Evolutionary conservation across 2,888 invertebrate species (phyloP).

Genomic region (Drosophila subsilvestris): DNA sequence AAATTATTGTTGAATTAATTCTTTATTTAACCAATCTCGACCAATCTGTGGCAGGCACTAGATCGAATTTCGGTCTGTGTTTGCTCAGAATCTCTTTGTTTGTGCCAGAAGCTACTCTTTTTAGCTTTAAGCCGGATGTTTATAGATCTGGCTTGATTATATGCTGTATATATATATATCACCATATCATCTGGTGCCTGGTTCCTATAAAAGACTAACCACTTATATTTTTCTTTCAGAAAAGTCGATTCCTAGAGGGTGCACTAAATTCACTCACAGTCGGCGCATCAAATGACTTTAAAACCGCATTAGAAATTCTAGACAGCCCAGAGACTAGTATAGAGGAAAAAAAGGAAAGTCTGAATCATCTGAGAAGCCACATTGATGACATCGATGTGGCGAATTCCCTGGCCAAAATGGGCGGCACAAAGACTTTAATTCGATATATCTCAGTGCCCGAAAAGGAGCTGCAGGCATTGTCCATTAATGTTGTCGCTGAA

Average conservation of each 20-base stretch:
- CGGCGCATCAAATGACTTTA: conserved; percentile 50
- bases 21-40: too few relatives aligned
- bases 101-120: too few relatives aligned
- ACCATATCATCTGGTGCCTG: neutral
- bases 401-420: conserved; percentile 61
- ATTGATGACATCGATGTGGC: conserved; percentile 68
- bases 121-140: too few relatives aligned
- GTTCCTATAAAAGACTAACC: neutral
- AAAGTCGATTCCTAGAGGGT: conserved; percentile 44
- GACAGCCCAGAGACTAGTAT: conserved; percentile 26
- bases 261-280: conserved; percentile 53
- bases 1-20: too few relatives aligned
- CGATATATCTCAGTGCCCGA: conserved; percentile 78
- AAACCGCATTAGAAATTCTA: conserved; percentile 51
- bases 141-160: too few relatives aligned
- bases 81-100: too few relatives aligned
- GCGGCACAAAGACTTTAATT: conserved; percentile 51
- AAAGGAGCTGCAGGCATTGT: conserved; percentile 86
- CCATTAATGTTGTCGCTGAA: conserved; percentile 90
- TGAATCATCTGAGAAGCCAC: conserved; percentile 54
- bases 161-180: too few relatives aligned
- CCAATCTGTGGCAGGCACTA: too few relatives aligned
- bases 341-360: conserved; percentile 51
- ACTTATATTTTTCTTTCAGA: conserved; percentile 30
- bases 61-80: too few relatives aligned